Percentiles rank a stretch among this genome's conserved stretches.
phyloP scores from a whole-genome alignment of 1,140 invertebrate species.

The Ruditapes philippinarum region DNA sequence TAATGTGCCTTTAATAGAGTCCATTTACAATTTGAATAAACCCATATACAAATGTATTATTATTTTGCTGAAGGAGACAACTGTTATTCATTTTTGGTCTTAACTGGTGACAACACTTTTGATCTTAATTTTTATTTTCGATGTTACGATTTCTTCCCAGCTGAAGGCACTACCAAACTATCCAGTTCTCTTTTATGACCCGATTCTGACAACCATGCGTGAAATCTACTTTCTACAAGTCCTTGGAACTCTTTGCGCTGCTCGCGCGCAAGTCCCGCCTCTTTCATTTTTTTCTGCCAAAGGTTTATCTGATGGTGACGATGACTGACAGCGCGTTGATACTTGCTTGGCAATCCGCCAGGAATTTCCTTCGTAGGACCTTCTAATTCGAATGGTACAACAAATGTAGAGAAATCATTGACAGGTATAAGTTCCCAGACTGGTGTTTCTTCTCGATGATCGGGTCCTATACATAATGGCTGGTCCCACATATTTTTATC shows the following conservation, averaged over 20 bases:
- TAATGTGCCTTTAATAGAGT: too few species aligned
- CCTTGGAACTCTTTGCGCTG: slow-evolving; percentile 84
- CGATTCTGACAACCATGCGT: slow-evolving; percentile 83
- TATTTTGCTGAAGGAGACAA: too few species aligned
- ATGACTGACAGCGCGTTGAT: slow-evolving; percentile 80
- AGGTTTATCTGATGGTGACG: slow-evolving; percentile 80
- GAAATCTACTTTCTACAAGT: slow-evolving; percentile 83
- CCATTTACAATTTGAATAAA: too few species aligned
- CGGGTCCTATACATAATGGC: slow-evolving; percentile 85
- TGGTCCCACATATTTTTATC: slow-evolving; percentile 85
- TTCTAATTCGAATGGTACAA: slow-evolving; percentile 86
- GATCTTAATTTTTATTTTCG: too few species aligned
- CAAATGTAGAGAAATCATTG: slow-evolving; percentile 84
- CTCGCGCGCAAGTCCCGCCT: slow-evolving; percentile 79
- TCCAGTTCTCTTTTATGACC: slow-evolving; percentile 85
- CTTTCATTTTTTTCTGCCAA: slow-evolving; percentile 85
- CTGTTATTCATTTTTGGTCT: too few species aligned
- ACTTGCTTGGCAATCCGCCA: slow-evolving; percentile 80
- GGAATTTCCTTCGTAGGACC: slow-evolving; percentile 83
- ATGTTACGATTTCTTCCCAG: slow-evolving; percentile 32
- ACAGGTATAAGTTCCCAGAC: slow-evolving; percentile 84
- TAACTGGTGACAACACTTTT: too few species aligned
- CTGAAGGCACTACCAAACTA: slow-evolving; percentile 80
- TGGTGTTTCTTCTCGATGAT: slow-evolving; percentile 81
- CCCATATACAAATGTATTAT: too few species aligned